Percentiles rank a stretch among this genome's conserved stretches.
phyloP scores from a whole-genome alignment of 2,113 vertebrate species.

The Amia ocellicauda region DNA sequence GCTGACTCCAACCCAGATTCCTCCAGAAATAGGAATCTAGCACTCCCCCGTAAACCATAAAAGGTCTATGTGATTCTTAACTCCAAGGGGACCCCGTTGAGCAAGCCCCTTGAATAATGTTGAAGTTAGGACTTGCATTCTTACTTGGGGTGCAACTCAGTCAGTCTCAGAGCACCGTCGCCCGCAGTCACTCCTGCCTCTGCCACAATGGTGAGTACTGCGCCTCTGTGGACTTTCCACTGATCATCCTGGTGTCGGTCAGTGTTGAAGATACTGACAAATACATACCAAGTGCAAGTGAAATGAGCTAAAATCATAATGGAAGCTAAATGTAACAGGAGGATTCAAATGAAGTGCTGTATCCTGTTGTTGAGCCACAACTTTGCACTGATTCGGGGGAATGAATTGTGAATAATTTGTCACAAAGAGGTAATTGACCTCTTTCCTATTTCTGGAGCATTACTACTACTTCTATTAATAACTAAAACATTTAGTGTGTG shows the following conservation, averaged over 20 bases:
- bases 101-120: conserved; percentile 27
- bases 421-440: too few relatives aligned
- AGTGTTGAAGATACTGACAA: neutral
- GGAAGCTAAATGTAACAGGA: neutral
- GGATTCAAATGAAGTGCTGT: neutral
- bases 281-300: neutral
- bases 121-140: conserved; percentile 22
- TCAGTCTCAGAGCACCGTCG: conserved; percentile 16
- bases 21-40: conserved; percentile 33
- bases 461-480: too few relatives aligned
- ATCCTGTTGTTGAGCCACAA: neutral
- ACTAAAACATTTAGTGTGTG: too few relatives aligned
- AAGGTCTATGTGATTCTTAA: conserved; percentile 36
- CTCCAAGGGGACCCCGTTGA: conserved; percentile 37
- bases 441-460: too few relatives aligned
- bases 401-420: too few relatives aligned
- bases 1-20: neutral
- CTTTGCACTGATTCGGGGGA: too few relatives aligned
- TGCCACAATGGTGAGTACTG: conserved; percentile 40
- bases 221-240: neutral
- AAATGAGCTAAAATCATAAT: neutral
- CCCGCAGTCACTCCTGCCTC: conserved; percentile 9
- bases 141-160: conserved; percentile 20
- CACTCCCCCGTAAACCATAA: conserved; percentile 42
- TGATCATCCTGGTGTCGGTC: neutral